These are phyloP conservation scores for Mechanitis messenoides DNA, from an alignment of 2,888 invertebrate species.

Conservation along the genomic window DNA sequence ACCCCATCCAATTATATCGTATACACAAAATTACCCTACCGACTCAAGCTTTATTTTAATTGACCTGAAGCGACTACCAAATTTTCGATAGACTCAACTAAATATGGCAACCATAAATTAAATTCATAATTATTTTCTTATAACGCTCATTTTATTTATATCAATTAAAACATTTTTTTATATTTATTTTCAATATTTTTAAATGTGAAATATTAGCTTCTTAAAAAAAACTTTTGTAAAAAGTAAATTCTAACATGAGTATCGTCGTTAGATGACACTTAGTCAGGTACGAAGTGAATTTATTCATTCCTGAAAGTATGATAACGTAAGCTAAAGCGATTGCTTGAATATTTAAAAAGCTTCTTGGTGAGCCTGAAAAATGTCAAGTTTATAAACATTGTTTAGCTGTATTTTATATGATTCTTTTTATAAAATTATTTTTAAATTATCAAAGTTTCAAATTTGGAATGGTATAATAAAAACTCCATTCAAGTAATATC, in stretches of 20 bases:
- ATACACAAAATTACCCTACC: constrained; percentile 20
- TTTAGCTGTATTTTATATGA: too few relatives aligned
- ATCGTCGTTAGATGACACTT: constrained; percentile 15
- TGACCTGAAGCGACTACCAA: constrained; percentile 22
- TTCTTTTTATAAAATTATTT: too few relatives aligned
- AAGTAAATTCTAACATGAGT: constrained; percentile 6
- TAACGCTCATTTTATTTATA: constrained; percentile 8
- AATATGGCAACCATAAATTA: constrained; percentile 1
- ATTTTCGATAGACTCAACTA: constrained; percentile 19
- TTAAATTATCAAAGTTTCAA: too few relatives aligned
- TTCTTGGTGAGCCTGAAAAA: background rate
- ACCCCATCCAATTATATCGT: constrained; percentile 20
- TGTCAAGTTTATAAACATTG: constrained; percentile 1
- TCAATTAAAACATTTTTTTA: too few relatives aligned
- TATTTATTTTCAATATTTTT: background rate
- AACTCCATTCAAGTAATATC: background rate
- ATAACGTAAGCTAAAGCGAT: constrained; percentile 24
- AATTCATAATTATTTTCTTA: constrained; percentile 6
- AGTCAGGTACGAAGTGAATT: constrained; percentile 28
- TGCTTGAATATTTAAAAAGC: constrained; percentile 21
- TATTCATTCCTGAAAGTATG: constrained; percentile 21
- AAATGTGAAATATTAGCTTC: too few relatives aligned
- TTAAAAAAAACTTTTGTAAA: too few relatives aligned
- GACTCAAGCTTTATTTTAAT: constrained; percentile 20
- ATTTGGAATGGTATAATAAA: too few relatives aligned